A percentile compares a stretch with the other conserved stretches of the same genome.
These are phyloP conservation scores for Eugnorisma glareosa DNA, from an alignment of 2,888 invertebrate genomes.

Conservation along the genomic window DNA sequence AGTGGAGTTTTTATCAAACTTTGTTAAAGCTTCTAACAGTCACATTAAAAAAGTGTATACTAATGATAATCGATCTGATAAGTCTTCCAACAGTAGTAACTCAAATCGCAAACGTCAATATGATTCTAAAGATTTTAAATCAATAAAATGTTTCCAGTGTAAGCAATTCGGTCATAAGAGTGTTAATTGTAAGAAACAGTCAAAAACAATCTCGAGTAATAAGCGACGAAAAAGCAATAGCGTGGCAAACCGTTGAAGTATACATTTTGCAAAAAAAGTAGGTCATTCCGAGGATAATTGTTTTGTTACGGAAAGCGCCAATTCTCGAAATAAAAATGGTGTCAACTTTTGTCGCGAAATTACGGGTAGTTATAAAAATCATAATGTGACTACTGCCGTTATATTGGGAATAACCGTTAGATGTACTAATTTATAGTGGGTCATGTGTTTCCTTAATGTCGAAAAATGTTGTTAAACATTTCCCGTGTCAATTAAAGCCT, in stretches of 20 bases:
- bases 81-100: neutral
- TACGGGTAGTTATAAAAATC: too few species aligned
- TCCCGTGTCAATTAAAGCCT: conserved; percentile 1
- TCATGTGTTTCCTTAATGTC: too few species aligned
- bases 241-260: neutral
- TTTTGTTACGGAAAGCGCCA: neutral
- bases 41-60: neutral
- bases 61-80: neutral
- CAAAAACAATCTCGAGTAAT: neutral
- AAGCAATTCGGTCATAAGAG: conserved; percentile 3
- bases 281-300: neutral
- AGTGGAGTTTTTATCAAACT: conserved; percentile 1
- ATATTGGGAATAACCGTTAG: too few species aligned
- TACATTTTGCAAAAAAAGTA: conserved; percentile 4
- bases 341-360: too few species aligned
- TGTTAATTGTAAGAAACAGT: neutral
- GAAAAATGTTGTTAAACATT: neutral
- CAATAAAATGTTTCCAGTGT: conserved; percentile 4
- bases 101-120: neutral
- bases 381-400: too few species aligned
- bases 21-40: neutral
- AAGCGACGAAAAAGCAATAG: neutral
- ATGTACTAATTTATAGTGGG: too few species aligned
- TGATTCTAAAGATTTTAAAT: conserved; percentile 7
- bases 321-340: neutral